phyloP scores from a whole-genome alignment of 2,113 vertebrate species.

The Heterochromis multidens region DNA sequence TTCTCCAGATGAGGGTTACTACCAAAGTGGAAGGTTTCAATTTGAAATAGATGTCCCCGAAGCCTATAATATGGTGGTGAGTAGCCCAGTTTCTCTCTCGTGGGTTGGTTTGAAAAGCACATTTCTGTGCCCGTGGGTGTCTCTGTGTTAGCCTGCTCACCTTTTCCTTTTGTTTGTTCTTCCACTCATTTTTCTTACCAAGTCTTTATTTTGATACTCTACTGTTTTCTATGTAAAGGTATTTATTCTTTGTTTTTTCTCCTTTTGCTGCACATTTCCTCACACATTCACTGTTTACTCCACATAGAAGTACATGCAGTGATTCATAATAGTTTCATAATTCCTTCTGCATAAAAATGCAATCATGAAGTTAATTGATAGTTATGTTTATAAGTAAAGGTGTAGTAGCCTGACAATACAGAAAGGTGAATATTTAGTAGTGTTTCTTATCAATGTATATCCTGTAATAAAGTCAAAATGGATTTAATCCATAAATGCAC shows the following conservation, averaged over 20 bases:
- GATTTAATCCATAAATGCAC: too few relatives aligned
- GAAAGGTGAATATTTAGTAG: too few relatives aligned
- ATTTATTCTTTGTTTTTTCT: neutral
- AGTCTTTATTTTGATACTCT: neutral
- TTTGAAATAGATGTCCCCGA: slow-evolving; percentile 98
- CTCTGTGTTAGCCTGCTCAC: neutral
- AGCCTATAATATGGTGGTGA: slow-evolving; percentile 99
- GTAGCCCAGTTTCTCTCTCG: slow-evolving; percentile 53
- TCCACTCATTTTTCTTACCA: neutral
- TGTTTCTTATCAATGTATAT: too few relatives aligned
- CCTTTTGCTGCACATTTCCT: neutral
- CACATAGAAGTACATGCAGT: neutral
- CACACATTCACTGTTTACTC: neutral
- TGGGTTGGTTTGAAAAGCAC: neutral
- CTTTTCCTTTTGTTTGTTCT: neutral
- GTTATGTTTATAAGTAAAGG: too few relatives aligned
- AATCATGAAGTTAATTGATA: neutral
- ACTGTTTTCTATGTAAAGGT: neutral
- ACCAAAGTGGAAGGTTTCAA: slow-evolving; percentile 96
- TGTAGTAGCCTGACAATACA: too few relatives aligned
- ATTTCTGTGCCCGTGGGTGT: neutral
- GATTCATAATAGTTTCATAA: neutral
- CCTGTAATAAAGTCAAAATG: too few relatives aligned
- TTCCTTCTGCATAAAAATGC: neutral
- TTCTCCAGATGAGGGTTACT: slow-evolving; percentile 93